Conservation (phyloP, 1,140 invertebrate genomes). For the Leptopilina boulardi region DNA sequence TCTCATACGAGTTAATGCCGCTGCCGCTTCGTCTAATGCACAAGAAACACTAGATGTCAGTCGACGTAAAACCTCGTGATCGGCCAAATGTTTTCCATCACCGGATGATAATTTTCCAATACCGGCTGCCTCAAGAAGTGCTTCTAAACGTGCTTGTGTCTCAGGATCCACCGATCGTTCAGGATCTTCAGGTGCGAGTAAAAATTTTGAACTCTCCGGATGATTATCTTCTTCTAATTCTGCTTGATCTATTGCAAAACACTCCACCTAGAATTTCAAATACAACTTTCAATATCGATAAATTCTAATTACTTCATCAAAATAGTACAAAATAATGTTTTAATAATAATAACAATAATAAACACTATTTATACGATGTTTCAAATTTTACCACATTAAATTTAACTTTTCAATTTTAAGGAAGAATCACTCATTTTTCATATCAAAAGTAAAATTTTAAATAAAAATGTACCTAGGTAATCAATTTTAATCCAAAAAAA, state of each 20-base stretch:
- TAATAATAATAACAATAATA: too few relatives aligned
- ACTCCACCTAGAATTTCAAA: conserved; percentile 78
- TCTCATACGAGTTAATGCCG: conserved; percentile 95
- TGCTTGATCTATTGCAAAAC: conserved; percentile 81
- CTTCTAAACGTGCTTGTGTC: conserved; percentile 91
- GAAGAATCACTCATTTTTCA: too few relatives aligned
- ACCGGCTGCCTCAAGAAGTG: conserved; percentile 92
- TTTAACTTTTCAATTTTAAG: too few relatives aligned
- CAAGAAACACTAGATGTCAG: conserved; percentile 93
- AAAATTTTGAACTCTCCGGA: conserved; percentile 86
- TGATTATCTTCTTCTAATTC: conserved; percentile 83
- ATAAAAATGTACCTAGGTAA: too few relatives aligned
- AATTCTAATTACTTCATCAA: too few relatives aligned
- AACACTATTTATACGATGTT: too few relatives aligned
- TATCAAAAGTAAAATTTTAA: too few relatives aligned
- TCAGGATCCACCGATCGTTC: conserved; percentile 91
- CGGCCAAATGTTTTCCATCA: conserved; percentile 87
- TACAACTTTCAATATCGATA: too few relatives aligned
- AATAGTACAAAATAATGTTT: too few relatives aligned
- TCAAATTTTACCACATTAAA: too few relatives aligned
- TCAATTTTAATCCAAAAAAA: too few relatives aligned
- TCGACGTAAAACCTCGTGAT: conserved; percentile 88
- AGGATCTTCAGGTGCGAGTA: conserved; percentile 84
- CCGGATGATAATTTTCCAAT: conserved; percentile 82
- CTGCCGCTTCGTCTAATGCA: conserved; percentile 96